Conservation (phyloP, 1,140 invertebrate genomes). For the Carcinoscorpius rotundicauda region DNA sequence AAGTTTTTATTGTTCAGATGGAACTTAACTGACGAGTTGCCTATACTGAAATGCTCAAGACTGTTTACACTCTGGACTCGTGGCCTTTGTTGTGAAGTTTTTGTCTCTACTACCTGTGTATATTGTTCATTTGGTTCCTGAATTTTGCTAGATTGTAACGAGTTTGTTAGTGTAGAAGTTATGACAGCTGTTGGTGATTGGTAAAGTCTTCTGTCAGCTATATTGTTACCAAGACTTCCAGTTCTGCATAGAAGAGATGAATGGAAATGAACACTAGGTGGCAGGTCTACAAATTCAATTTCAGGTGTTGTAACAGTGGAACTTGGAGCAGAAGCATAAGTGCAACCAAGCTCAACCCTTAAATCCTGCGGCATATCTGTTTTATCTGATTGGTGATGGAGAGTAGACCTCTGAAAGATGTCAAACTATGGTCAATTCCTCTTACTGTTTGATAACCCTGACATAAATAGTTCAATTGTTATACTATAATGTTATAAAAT, state of each 20-base stretch:
- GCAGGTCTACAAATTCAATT: conserved; percentile 6
- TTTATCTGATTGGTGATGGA: no score
- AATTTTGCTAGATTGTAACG: conserved; percentile 7
- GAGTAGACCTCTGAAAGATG: no score
- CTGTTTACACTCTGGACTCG: conserved; percentile 1
- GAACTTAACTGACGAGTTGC: neutral
- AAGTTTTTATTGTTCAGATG: neutral
- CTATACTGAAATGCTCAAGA: conserved; percentile 9
- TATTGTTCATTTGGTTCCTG: conserved; percentile 9
- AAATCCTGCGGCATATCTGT: neutral
- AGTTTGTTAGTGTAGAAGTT: conserved; percentile 4
- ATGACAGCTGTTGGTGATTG: conserved; percentile 10
- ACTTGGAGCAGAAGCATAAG: conserved; percentile 2
- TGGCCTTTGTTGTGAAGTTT: conserved; percentile 15
- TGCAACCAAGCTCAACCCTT: conserved; percentile 6
- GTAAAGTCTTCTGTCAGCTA: no score
- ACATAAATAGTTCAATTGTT: no score
- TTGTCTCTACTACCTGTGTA: conserved; percentile 3
- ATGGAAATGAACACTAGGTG: conserved; percentile 6
- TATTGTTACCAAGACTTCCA: no score
- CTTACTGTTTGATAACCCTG: no score
- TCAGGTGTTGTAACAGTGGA: conserved; percentile 9
- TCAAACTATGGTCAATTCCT: no score
- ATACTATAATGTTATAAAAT: no score
- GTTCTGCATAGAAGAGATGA: neutral